Base-by-base conservation (phyloP, 1,140 invertebrate genomes). In the Dreissena rostriformis region DNA sequence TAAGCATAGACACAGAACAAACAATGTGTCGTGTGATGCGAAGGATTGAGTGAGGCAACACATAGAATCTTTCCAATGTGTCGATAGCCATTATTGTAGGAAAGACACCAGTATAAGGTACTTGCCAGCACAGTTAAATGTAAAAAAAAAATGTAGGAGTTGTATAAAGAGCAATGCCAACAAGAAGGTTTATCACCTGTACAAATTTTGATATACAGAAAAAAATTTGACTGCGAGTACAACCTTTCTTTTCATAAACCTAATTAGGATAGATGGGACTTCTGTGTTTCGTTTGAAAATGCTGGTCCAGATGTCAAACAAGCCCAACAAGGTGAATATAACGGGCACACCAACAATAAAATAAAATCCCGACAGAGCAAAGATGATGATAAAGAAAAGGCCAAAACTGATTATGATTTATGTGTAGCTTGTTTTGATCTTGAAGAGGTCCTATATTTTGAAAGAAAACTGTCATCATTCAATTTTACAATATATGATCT, bases 391-490 rank as follows among this genome's bases (percentile, higher is more conserved):
- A 68, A 68, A 68, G 66, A 68, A 24, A 19, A 68, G 26, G 66
- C 66, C 19, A 68, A 61, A 24, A 19, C 17, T 24, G 22, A 61
- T 61, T 6, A 61, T n/a, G 22, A 61, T 61, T 4, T 71, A 29
- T 39, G 26, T 28, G 77, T 79, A 24, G 77, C 77, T 2, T 79
- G 77, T 52, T 79, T 79, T 70, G 77, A 70, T 22, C 28, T 79
- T 19, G 66, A 79, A 57, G n/a, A 79, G 39, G 66, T 79, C 29
- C 29, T 79, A 17, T 70, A 67, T 57, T 79, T 29, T 51, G 70
- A 79, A 70, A 51, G 77, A 15, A 19, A 66, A 29, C 52, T 79
- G 22, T 68, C 67, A 26, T 68, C 77, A 14, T 79, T 68, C 26
- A 79, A 79, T 39, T 79, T 79, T 57, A 26, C 77, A 19, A 79